A percentile compares a stretch with the other conserved stretches of the same genome.
Conservation (phyloP, 1,140 invertebrate genomes). For the Drosophila watanabei region DNA sequence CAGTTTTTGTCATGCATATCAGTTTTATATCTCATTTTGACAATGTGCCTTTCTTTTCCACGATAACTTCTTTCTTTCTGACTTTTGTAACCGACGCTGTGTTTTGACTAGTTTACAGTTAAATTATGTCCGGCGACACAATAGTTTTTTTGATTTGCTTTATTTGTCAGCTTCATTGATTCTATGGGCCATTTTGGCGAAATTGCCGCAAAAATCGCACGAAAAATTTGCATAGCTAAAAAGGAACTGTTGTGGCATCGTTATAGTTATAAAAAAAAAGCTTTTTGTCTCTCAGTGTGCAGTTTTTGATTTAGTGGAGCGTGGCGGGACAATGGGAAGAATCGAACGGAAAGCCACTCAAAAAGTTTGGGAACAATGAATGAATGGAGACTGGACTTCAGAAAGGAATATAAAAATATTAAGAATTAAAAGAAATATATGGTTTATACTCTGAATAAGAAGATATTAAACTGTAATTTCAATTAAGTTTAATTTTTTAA, state of each 20-base stretch:
- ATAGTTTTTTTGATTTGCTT: constrained; percentile 45
- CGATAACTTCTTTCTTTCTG: constrained; percentile 12
- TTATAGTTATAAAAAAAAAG: constrained; percentile 2
- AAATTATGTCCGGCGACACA: constrained; percentile 22
- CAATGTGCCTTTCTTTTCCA: constrained; percentile 30
- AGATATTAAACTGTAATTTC: too few species aligned
- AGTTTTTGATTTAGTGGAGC: constrained; percentile 45
- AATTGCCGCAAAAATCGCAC: constrained; percentile 25
- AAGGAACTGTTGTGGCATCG: constrained; percentile 10
- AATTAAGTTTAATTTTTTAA: too few species aligned
- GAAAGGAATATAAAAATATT: not conserved
- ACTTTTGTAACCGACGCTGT: constrained; percentile 17
- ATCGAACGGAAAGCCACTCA: constrained; percentile 29
- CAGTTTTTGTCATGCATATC: constrained; percentile 59
- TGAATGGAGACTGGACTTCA: not conserved
- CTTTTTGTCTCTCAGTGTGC: constrained; percentile 33
- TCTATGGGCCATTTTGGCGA: constrained; percentile 31
- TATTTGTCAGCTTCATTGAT: constrained; percentile 39
- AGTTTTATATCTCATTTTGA: constrained; percentile 1
- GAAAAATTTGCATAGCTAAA: constrained; percentile 41
- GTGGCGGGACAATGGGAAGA: constrained; percentile 26
- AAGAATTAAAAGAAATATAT: not conserved
- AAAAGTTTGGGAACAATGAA: constrained; percentile 36
- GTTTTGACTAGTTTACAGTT: constrained; percentile 57
- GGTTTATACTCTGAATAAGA: too few species aligned